Evolutionary conservation across 2,888 invertebrate species (phyloP).

Genomic region (Danaus chrysippus): DNA sequence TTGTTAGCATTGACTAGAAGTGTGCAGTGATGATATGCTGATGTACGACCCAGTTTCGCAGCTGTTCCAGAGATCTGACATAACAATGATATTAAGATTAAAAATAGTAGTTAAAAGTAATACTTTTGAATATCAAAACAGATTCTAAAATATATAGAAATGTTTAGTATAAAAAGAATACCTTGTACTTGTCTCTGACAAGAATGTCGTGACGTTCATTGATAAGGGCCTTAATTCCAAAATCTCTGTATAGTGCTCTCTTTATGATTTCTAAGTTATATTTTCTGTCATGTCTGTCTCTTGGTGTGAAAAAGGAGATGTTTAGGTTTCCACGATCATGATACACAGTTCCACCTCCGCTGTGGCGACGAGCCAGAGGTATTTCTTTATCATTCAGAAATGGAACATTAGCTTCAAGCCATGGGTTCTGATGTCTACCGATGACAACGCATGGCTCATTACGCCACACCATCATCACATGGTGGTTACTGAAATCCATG

Average conservation of each 20-base stretch:
- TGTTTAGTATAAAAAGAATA: constrained; percentile 62
- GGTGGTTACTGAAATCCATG: constrained; percentile 89
- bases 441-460: constrained; percentile 97
- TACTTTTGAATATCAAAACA: background rate
- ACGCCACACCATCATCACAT: constrained; percentile 93
- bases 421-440: constrained; percentile 98
- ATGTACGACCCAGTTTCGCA: constrained; percentile 91
- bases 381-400: constrained; percentile 83
- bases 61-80: constrained; percentile 96
- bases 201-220: constrained; percentile 93
- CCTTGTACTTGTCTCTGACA: constrained; percentile 87
- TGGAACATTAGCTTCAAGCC: constrained; percentile 92
- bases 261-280: constrained; percentile 93
- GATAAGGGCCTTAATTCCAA: constrained; percentile 86
- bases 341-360: constrained; percentile 98
- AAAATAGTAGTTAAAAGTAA: background rate
- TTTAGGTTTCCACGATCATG: constrained; percentile 97
- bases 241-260: constrained; percentile 88
- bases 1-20: constrained; percentile 93
- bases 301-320: constrained; percentile 93
- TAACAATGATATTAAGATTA: constrained; percentile 37
- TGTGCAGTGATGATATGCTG: constrained; percentile 99
- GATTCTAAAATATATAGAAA: background rate
- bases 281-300: constrained; percentile 89
- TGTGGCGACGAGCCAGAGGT: constrained; percentile 91